Evolutionary conservation across 2,113 vertebrate genomes (phyloP).

Genomic region (Chamaea fasciata): DNA sequence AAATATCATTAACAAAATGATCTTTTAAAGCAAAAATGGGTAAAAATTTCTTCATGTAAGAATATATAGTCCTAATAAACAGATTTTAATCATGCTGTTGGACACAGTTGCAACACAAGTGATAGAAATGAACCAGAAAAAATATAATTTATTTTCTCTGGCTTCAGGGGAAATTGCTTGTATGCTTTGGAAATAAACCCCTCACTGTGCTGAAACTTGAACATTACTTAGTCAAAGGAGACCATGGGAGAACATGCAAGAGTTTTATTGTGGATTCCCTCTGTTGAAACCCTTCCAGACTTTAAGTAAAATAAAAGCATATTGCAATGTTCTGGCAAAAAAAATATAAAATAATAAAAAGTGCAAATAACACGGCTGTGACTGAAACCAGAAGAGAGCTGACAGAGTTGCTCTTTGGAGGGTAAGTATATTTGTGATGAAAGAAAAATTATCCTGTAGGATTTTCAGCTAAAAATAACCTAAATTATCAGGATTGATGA

Average conservation of each 20-base stretch:
- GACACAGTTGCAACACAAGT: background rate
- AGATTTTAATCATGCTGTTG: background rate
- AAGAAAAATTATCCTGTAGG: background rate
- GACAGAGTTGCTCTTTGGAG: background rate
- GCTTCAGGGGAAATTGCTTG: background rate
- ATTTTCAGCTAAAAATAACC: background rate
- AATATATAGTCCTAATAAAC: slow-evolving; percentile 1
- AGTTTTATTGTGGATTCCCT: background rate
- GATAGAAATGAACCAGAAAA: background rate
- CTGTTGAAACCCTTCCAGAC: background rate
- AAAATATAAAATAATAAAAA: background rate
- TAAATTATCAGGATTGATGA: background rate
- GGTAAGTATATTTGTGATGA: background rate
- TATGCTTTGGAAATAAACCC: slow-evolving; percentile 27
- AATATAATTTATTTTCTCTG: background rate
- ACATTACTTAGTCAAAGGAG: background rate
- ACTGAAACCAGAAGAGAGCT: background rate
- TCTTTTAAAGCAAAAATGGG: background rate
- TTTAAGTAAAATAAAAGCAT: background rate
- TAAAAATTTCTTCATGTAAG: background rate
- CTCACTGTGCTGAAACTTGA: slow-evolving; percentile 2
- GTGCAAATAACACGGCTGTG: background rate
- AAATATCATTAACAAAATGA: background rate
- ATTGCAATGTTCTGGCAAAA: background rate
- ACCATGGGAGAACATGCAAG: background rate